Conservation (phyloP, 1,140 invertebrate genomes). For the Meloidogyne floridensis region DNA sequence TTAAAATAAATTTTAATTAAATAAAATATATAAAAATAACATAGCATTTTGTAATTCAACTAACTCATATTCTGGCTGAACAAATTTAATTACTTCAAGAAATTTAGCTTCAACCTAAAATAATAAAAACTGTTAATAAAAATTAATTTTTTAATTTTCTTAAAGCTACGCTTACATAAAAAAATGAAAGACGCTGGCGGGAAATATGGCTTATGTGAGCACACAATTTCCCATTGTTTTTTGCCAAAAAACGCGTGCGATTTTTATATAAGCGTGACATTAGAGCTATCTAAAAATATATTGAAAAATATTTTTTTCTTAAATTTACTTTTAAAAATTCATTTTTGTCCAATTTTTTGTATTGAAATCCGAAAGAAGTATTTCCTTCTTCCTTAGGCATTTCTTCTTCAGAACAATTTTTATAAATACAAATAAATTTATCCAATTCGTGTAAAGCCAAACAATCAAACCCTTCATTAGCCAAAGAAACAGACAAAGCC, state of each 20-base stretch:
- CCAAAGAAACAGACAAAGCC: conserved; percentile 87
- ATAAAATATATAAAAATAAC: conserved; percentile 70
- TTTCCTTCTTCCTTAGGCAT: conserved; percentile 5
- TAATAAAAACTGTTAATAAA: too few species aligned
- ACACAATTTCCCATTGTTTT: too few species aligned
- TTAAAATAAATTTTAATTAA: conserved; percentile 84
- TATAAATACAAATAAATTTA: conserved; percentile 55
- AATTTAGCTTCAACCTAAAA: conserved; percentile 15
- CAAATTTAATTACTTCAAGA: conserved; percentile 13
- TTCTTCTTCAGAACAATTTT: conserved; percentile 19
- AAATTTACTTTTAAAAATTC: conserved; percentile 15
- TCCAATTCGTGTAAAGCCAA: conserved; percentile 56
- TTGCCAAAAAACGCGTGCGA: too few species aligned
- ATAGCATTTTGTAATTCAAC: conserved; percentile 29
- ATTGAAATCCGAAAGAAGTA: conserved; percentile 14
- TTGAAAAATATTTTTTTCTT: conserved; percentile 27
- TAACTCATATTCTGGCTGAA: conserved; percentile 2
- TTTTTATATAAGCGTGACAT: too few species aligned
- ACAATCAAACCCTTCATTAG: conserved; percentile 78
- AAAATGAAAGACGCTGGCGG: too few species aligned
- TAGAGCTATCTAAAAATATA: neutral
- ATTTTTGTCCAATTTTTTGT: conserved; percentile 25
- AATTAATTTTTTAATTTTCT: too few species aligned
- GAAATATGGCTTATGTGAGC: too few species aligned
- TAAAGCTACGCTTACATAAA: too few species aligned